Evolutionary conservation across 2,113 vertebrate species (phyloP).

Genomic region (Caloenas nicobarica): DNA sequence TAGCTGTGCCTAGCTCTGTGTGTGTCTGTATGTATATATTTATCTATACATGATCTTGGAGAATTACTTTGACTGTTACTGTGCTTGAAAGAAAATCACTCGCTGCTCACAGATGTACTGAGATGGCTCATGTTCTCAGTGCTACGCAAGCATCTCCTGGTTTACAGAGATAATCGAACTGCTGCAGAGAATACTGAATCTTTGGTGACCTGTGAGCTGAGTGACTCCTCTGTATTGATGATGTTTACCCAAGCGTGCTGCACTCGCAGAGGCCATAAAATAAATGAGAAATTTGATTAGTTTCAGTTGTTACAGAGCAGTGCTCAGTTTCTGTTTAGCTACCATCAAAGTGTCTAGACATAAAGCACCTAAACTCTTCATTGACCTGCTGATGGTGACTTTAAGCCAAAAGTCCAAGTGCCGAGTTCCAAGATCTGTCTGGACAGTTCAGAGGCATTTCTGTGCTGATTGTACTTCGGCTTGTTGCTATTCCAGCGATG

Average conservation of each 20-base stretch:
- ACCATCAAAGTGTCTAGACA: not conserved
- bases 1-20: not conserved
- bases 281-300: slow-evolving; percentile 48
- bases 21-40: accelerated
- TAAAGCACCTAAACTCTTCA: not conserved
- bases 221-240: not conserved
- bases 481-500: not conserved
- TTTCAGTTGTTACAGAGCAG: not conserved
- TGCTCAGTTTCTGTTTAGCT: not conserved
- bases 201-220: not conserved
- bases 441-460: not conserved
- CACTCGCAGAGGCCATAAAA: not conserved
- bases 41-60: not conserved
- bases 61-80: not conserved
- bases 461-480: not conserved
- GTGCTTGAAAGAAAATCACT: not conserved
- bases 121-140: not conserved
- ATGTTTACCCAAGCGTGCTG: slow-evolving; percentile 10
- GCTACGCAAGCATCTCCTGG: not conserved
- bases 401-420: not conserved
- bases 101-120: not conserved
- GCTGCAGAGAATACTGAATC: not conserved
- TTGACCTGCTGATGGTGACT: not conserved
- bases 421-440: not conserved
- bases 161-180: not conserved